Base-by-base conservation (phyloP, 2,888 invertebrate species). In the Apantesis nais region DNA sequence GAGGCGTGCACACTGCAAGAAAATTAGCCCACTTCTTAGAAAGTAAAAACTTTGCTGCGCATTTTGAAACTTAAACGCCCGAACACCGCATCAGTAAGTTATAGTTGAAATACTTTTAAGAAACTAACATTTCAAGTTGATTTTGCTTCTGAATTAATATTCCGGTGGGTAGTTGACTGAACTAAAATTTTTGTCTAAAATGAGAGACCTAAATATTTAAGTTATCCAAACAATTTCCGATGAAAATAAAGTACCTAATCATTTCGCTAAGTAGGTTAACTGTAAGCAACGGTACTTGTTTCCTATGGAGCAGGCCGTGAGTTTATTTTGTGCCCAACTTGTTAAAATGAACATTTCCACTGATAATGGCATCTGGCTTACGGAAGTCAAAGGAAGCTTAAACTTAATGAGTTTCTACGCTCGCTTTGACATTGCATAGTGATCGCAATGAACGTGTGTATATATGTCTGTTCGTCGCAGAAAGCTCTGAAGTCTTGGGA, bases 11-110 rank as follows among this genome's bases (percentile, higher is more conserved):
- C 25, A 16, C 11, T 44, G 22, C 4, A 29, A 44, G 44, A 41
- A 9, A 63, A 44, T 63, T 63, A 63, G 41, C 44, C 63, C 12
- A 63, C 63, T 44, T 25, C 55, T 25, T 39, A 31, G 19, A 63
- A 63, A 41, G 9, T 62, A 8, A 3, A 41, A 14, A 63, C 41
- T 9, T 19, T 1, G 9, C 39, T 41, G 8, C 19, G 25, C 19
- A 55, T n/a, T 3, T 8, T 25, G 29, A 58, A 58, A 29, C 16
- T 58, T 58, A 2, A 14, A 58, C 14, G 16, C 16, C 29, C 58
- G 16, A 58, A 31, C 41, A 44, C 63, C 11, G 22, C 63, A 41
- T 29, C 25, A 3, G 63, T 63, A 39, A 62, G 62, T 62, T 39
- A 14, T 5, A 5, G 41, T 41, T 14, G 9, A 39, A 62, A 62